phyloP scores from a whole-genome alignment of 2,888 invertebrate species.

The Beris morrisii region DNA sequence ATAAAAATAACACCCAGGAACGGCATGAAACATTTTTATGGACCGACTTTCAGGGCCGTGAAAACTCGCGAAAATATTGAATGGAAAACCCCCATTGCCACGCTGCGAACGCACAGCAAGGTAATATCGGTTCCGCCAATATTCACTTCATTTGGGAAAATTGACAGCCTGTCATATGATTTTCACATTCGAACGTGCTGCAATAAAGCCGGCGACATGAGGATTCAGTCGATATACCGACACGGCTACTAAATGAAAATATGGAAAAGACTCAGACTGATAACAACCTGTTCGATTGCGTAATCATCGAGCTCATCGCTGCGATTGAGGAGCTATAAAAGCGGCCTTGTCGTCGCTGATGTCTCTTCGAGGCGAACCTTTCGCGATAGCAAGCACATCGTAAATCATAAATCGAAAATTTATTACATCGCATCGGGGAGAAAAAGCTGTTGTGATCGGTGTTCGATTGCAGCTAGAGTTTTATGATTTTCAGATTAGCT shows the following conservation, averaged over 20 bases:
- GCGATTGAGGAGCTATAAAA: conserved; percentile 19
- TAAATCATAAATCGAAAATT: conserved; percentile 21
- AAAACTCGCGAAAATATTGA: conserved; percentile 9
- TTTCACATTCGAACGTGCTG: neutral
- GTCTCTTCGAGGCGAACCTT: conserved; percentile 11
- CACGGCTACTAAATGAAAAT: conserved; percentile 9
- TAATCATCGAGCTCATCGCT: conserved; percentile 16
- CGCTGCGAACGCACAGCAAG: neutral
- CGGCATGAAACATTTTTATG: too few species aligned
- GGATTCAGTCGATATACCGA: conserved; percentile 20
- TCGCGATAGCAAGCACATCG: conserved; percentile 17
- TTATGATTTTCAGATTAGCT: too few species aligned
- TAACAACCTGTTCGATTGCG: conserved; percentile 21
- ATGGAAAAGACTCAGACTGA: conserved; percentile 7
- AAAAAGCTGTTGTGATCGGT: too few species aligned
- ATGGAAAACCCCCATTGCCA: neutral
- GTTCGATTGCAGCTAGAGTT: too few species aligned
- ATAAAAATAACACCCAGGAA: too few species aligned
- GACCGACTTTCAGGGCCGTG: neutral
- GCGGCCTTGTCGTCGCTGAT: conserved; percentile 19
- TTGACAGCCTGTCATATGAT: conserved; percentile 29
- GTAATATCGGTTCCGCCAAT: conserved; percentile 24
- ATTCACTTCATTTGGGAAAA: conserved; percentile 26
- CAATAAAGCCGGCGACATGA: conserved; percentile 10
- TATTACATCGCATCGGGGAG: neutral